Percentiles rank a stretch among this genome's conserved stretches.
phyloP scores from a whole-genome alignment of 1,140 invertebrate genomes.

The Cotesia typhae region DNA sequence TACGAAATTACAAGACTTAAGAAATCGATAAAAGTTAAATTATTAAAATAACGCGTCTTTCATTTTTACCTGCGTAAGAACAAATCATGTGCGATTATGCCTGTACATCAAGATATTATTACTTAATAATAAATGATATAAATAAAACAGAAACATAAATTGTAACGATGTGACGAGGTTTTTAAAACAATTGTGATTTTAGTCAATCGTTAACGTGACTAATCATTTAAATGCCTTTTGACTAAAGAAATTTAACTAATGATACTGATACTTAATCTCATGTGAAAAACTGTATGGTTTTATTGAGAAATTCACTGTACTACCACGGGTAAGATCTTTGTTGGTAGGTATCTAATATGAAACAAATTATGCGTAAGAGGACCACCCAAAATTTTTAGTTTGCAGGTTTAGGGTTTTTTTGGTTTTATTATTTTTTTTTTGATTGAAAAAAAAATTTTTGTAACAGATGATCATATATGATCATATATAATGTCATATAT shows the following conservation, averaged over 20 bases:
- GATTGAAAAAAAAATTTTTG: too few species aligned
- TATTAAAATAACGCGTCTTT: slow-evolving; percentile 16
- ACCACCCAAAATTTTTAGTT: background rate
- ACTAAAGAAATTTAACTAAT: too few species aligned
- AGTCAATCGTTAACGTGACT: too few species aligned
- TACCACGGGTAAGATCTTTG: background rate
- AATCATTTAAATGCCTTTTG: slow-evolving; percentile 21
- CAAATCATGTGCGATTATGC: slow-evolving; percentile 32
- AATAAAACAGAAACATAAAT: slow-evolving; percentile 8
- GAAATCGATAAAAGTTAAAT: slow-evolving; percentile 3
- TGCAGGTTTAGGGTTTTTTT: background rate
- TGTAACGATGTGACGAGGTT: background rate
- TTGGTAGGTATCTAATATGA: slow-evolving; percentile 33
- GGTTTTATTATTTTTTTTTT: too few species aligned
- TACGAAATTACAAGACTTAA: slow-evolving; percentile 6
- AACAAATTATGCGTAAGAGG: slow-evolving; percentile 10
- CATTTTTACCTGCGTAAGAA: slow-evolving; percentile 35
- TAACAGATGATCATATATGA: too few species aligned
- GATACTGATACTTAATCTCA: too few species aligned
- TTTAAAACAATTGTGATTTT: background rate
- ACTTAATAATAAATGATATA: slow-evolving; percentile 10
- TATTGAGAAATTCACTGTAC: too few species aligned
- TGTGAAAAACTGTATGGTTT: too few species aligned
- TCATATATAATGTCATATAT: too few species aligned
- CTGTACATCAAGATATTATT: slow-evolving; percentile 25